These are phyloP conservation scores for Lanius ludovicianus DNA, from an alignment of 2,113 vertebrate genomes.

Conservation along the genomic window DNA sequence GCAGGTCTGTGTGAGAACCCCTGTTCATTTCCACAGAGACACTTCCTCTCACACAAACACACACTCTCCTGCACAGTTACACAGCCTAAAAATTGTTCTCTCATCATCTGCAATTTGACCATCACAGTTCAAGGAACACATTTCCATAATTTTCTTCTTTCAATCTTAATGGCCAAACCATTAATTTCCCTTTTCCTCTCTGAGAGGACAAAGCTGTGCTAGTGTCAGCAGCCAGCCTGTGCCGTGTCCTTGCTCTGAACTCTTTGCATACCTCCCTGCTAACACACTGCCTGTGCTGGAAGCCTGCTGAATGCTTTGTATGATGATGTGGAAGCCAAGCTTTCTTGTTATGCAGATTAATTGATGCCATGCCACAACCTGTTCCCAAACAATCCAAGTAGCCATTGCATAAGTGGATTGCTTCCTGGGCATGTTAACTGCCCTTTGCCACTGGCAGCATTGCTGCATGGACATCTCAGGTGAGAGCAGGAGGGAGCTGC, in stretches of 20 bases:
- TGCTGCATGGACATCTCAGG: neutral
- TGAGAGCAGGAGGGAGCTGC: neutral
- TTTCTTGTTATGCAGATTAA: slow-evolving; percentile 24
- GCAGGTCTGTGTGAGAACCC: neutral
- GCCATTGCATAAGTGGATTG: neutral
- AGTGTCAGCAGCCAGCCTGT: neutral
- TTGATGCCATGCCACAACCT: neutral
- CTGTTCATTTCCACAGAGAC: neutral
- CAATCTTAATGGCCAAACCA: neutral
- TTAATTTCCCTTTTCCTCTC: neutral
- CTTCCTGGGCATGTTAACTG: neutral
- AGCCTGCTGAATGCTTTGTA: neutral
- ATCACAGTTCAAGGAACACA: neutral
- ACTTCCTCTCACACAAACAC: neutral
- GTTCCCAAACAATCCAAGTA: neutral
- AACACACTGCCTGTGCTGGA: neutral
- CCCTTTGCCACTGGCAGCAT: neutral
- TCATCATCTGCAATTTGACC: neutral
- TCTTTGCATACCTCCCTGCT: neutral
- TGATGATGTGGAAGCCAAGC: neutral
- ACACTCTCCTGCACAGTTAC: neutral
- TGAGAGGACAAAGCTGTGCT: neutral
- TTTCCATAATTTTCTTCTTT: neutral
- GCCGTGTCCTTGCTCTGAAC: neutral
- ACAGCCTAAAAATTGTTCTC: neutral